These are phyloP conservation scores for Anguilla marmorata DNA, from an alignment of 2,797 vertebrate species.

Conservation along the genomic window DNA sequence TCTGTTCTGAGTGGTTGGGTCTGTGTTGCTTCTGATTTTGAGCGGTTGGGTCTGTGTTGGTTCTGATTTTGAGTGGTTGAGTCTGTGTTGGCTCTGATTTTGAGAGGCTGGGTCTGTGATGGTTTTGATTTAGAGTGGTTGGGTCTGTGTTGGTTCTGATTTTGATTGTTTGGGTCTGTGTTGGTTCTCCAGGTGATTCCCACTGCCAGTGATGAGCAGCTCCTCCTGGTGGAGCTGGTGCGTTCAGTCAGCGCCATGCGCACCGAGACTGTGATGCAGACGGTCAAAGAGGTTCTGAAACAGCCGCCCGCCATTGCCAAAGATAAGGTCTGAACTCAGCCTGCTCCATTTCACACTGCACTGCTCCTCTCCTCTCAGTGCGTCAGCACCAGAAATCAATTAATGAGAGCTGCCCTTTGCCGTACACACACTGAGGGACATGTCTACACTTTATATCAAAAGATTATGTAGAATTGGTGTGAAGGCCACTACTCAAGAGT, in stretches of 20 bases:
- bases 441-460: not conserved
- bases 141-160: not conserved
- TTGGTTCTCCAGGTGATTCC: conserved; percentile 84
- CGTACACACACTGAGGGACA: not conserved
- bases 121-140: not conserved
- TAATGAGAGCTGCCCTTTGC: not conserved
- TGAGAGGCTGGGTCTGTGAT: not conserved
- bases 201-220: conserved; percentile 89
- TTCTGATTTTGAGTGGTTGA: not conserved
- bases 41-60: too few relatives aligned
- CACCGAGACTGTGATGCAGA: conserved; percentile 94
- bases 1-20: not conserved
- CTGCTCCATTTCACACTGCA: not conserved
- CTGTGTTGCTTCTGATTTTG: conserved; percentile 3
- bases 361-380: not conserved
- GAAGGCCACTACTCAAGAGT: not conserved
- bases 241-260: conserved; percentile 98
- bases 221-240: conserved; percentile 92
- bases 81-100: not conserved
- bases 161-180: not conserved
- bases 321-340: conserved; percentile 80
- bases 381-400: not conserved
- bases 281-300: conserved; percentile 96
- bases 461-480: not conserved
- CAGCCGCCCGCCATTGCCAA: conserved; percentile 96